phyloP scores from a whole-genome alignment of 2,797 vertebrate species.

The Notolabrus celidotus region DNA sequence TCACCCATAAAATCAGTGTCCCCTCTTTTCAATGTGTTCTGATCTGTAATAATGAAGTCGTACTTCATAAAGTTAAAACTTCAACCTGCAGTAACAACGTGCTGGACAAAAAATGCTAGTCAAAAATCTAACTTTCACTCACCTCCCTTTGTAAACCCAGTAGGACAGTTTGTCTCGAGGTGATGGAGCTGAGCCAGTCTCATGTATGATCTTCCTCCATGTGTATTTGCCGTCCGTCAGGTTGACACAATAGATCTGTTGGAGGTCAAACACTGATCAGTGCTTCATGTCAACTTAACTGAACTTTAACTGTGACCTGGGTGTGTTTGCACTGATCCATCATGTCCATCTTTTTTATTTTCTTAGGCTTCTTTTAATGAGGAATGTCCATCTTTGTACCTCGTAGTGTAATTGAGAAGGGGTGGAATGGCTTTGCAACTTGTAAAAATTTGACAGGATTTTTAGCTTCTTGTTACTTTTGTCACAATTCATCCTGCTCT shows the following conservation, averaged over 20 bases:
- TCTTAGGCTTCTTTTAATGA: too few species aligned
- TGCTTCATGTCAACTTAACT: slow-evolving; percentile 13
- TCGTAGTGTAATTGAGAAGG: too few species aligned
- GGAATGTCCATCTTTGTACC: too few species aligned
- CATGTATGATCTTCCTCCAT: slow-evolving; percentile 89
- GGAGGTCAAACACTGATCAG: slow-evolving; percentile 64
- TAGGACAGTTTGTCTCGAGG: slow-evolving; percentile 95
- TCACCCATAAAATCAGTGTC: too few species aligned
- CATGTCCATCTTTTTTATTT: neutral
- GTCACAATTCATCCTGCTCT: too few species aligned
- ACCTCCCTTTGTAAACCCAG: slow-evolving; percentile 91
- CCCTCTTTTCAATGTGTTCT: too few species aligned
- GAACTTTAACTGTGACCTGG: neutral
- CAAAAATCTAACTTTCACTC: slow-evolving; percentile 1
- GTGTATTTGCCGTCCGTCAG: slow-evolving; percentile 88
- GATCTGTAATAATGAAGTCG: neutral
- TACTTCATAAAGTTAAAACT: neutral
- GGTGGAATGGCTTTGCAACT: too few species aligned
- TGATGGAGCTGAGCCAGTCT: slow-evolving; percentile 88
- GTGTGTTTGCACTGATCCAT: neutral
- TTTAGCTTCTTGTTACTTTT: too few species aligned
- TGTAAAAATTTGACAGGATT: too few species aligned
- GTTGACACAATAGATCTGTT: slow-evolving; percentile 91
- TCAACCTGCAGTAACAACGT: neutral
- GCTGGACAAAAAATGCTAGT: neutral